Conservation (phyloP, 64 coral and sea anemone species). For the Montipora cactus region DNA sequence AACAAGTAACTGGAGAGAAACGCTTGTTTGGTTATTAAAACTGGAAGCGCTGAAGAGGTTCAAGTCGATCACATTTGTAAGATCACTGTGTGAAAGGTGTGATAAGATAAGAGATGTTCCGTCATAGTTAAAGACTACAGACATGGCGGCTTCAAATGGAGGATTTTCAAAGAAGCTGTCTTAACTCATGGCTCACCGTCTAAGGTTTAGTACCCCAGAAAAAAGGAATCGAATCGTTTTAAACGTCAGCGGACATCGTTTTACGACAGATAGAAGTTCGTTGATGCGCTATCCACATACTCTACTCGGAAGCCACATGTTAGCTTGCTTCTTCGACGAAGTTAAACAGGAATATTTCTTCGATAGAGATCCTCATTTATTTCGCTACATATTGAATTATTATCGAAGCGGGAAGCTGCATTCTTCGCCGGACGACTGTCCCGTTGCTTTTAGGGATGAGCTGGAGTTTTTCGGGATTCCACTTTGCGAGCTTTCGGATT, state of each 20-base stretch:
- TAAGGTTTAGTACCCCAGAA: background rate
- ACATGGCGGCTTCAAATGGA: background rate
- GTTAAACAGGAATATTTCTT: conserved; percentile 82
- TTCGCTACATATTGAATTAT: conserved; percentile 91
- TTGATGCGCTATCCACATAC: conserved; percentile 80
- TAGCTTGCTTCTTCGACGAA: conserved; percentile 64
- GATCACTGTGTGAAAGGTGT: background rate
- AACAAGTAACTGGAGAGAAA: conserved; percentile 36
- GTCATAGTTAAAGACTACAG: background rate
- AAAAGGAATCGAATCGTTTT: conserved; percentile 57
- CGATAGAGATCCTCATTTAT: conserved; percentile 84
- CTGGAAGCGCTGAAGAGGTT: background rate
- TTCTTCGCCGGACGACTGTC: conserved; percentile 77
- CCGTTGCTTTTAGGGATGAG: conserved; percentile 80
- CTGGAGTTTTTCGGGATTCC: conserved; percentile 81
- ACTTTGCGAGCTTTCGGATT: conserved; percentile 53
- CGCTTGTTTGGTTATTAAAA: conserved; percentile 4
- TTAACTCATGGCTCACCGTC: conserved; percentile 28
- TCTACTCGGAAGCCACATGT: conserved; percentile 73
- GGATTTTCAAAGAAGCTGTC: background rate
- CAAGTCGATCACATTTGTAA: background rate
- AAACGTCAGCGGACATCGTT: conserved; percentile 79
- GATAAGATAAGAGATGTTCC: background rate
- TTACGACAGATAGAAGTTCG: conserved; percentile 60
- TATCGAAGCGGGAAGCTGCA: conserved; percentile 85